Evolutionary conservation across 2,797 vertebrate genomes (phyloP).

Genomic region (Gobio occitaniae): DNA sequence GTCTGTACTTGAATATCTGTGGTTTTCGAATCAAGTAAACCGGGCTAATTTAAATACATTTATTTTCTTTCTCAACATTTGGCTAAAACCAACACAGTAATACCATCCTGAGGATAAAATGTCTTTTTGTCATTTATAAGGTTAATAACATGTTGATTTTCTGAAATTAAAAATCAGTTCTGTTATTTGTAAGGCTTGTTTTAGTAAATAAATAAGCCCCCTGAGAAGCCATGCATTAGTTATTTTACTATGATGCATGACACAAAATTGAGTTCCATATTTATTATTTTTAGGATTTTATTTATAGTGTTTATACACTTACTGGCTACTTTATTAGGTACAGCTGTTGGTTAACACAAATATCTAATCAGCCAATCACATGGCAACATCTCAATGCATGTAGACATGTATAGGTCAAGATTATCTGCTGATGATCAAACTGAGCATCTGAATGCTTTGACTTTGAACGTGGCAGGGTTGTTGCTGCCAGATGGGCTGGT

Average conservation of each 20-base stretch:
- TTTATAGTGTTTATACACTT: too few species aligned
- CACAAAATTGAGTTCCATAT: not conserved
- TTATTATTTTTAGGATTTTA: too few species aligned
- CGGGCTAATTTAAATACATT: slow-evolving; percentile 12
- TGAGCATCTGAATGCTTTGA: not conserved
- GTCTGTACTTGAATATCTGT: slow-evolving; percentile 37
- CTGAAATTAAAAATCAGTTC: not conserved
- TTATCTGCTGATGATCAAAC: not conserved
- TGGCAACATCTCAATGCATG: not conserved
- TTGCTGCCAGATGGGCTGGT: not conserved
- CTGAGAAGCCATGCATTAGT: not conserved
- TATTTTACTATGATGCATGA: not conserved
- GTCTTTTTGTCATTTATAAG: not conserved
- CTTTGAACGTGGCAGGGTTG: not conserved
- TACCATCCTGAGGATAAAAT: not conserved
- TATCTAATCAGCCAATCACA: not conserved
- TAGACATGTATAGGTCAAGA: not conserved
- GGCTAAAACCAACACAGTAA: not conserved
- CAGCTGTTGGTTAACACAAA: not conserved
- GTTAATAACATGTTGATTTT: not conserved
- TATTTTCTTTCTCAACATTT: slow-evolving; percentile 32
- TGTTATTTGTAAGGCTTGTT: not conserved
- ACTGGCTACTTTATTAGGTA: too few species aligned
- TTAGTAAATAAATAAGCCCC: not conserved
- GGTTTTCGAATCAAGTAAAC: slow-evolving; percentile 8